These are phyloP conservation scores for Centruroides sculpturatus DNA, from an alignment of 1,140 invertebrate species.

Conservation along the genomic window DNA sequence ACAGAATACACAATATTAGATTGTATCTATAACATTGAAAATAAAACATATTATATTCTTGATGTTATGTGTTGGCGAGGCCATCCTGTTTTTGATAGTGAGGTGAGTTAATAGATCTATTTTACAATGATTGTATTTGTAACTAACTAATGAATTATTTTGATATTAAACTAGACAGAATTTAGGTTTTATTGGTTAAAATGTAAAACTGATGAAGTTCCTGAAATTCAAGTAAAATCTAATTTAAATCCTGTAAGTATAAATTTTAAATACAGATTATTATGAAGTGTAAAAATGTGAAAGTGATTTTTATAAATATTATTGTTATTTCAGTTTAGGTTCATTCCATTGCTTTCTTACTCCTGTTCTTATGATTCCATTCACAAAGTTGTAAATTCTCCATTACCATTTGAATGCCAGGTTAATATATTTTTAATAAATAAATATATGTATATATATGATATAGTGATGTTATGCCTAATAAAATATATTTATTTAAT, in stretches of 20 bases:
- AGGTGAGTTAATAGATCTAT: slow-evolving; percentile 40
- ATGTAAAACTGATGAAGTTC: too few species aligned
- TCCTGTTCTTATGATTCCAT: slow-evolving; percentile 27
- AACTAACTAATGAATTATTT: too few species aligned
- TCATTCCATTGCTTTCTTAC: slow-evolving; percentile 17
- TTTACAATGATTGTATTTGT: not conserved
- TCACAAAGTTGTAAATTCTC: slow-evolving; percentile 14
- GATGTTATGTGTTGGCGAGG: slow-evolving; percentile 72
- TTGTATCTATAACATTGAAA: slow-evolving; percentile 51
- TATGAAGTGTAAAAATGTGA: too few species aligned
- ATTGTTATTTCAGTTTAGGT: too few species aligned
- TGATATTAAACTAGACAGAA: too few species aligned
- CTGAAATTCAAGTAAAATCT: too few species aligned
- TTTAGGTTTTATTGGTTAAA: too few species aligned
- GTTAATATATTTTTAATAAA: slow-evolving; percentile 3
- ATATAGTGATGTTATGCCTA: too few species aligned
- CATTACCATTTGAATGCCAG: slow-evolving; percentile 16
- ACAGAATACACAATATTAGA: slow-evolving; percentile 43
- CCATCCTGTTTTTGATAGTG: slow-evolving; percentile 55
- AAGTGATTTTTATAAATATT: too few species aligned
- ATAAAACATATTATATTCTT: slow-evolving; percentile 54
- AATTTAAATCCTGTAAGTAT: too few species aligned
- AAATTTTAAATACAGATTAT: too few species aligned
- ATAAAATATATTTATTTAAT: not conserved
- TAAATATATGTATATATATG: too few species aligned